Percentiles rank a stretch among this genome's conserved stretches.
Conservation (phyloP, 2,797 vertebrate species). For the Rousettus madagascariensis region DNA sequence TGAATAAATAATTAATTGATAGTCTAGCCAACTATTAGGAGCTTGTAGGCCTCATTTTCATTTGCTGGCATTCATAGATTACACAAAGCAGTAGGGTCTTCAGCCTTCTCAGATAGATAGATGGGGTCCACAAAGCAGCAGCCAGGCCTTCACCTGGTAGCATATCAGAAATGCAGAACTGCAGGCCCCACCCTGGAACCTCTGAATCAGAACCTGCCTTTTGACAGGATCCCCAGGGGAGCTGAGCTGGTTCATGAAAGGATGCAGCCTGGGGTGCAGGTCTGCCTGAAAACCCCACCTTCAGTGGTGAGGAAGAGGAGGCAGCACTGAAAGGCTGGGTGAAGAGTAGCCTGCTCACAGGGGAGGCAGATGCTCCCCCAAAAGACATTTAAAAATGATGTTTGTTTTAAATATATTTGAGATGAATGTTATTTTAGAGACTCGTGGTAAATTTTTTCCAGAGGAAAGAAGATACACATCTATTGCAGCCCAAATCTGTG, state of each 20-base stretch:
- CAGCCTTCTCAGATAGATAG: not conserved
- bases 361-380: not conserved
- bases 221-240: not conserved
- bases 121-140: not conserved
- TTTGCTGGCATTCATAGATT: not conserved
- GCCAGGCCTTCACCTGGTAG: not conserved
- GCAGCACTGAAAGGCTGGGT: not conserved
- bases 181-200: not conserved
- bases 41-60: not conserved
- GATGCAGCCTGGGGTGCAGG: not conserved
- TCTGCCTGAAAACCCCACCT: rapidly evolving
- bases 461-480: not conserved
- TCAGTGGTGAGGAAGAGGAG: not conserved
- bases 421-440: not conserved
- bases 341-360: not conserved
- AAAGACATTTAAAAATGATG: not conserved
- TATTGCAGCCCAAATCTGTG: not conserved
- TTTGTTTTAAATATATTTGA: not conserved
- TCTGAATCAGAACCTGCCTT: not conserved
- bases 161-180: not conserved
- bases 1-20: not conserved
- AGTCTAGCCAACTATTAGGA: not conserved
- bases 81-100: not conserved
- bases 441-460: not conserved
- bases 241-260: not conserved